A percentile compares a stretch with the other conserved stretches of the same genome.
Conservation (phyloP, 2,113 vertebrate species). For the Osmerus mordax region DNA sequence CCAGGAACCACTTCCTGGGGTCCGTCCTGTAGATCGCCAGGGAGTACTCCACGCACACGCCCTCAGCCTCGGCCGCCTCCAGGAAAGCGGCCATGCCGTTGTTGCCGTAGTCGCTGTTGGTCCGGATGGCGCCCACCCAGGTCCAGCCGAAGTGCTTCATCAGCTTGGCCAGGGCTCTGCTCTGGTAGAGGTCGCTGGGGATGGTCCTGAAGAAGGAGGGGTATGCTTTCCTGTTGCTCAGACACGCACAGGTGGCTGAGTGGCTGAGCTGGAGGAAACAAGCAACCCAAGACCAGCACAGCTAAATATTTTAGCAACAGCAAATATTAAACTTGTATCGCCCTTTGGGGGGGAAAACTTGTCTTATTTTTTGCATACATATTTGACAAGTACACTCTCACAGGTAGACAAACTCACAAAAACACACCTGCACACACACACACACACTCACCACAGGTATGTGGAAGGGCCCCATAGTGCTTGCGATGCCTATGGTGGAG, state of each 20-base stretch:
- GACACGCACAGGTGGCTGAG: slow-evolving; percentile 75
- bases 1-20: slow-evolving; percentile 64
- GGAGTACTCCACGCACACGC: slow-evolving; percentile 72
- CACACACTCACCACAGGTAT: slow-evolving; percentile 73
- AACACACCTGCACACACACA: neutral
- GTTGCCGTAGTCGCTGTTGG: slow-evolving; percentile 71
- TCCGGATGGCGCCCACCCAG: slow-evolving; percentile 72
- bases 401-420: neutral
- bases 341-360: neutral
- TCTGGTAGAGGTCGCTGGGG: slow-evolving; percentile 74
- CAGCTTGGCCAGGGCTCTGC: slow-evolving; percentile 71
- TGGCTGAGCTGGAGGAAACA: slow-evolving; percentile 69
- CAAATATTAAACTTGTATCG: neutral
- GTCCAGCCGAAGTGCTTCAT: slow-evolving; percentile 73
- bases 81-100: slow-evolving; percentile 69
- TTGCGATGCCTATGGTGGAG: slow-evolving; percentile 72
- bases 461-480: slow-evolving; percentile 68
- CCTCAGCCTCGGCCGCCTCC: slow-evolving; percentile 64
- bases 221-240: slow-evolving; percentile 72
- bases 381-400: neutral
- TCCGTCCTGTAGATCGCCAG: slow-evolving; percentile 73
- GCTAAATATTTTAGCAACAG: neutral
- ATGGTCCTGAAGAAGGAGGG: slow-evolving; percentile 77
- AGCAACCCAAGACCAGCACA: neutral
- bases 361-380: neutral